Evolutionary conservation across 2,888 invertebrate genomes (phyloP).

Genomic region (Amphipoea oculea): DNA sequence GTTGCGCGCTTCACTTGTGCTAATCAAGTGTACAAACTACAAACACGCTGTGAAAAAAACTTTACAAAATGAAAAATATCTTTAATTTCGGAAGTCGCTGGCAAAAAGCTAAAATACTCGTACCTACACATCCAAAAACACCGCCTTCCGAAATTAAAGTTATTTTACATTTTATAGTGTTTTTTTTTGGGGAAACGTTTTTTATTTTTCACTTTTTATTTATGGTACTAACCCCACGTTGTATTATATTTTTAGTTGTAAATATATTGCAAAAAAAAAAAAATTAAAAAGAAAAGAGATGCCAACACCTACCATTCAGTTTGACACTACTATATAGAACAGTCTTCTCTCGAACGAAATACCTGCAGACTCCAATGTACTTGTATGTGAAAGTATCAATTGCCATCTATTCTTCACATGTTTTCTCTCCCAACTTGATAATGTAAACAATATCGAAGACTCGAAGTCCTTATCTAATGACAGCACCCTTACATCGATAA

Average conservation of each 20-base stretch:
- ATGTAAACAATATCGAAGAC: slow-evolving; percentile 6
- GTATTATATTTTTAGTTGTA: too few species aligned
- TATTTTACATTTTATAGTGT: too few species aligned
- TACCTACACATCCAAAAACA: too few species aligned
- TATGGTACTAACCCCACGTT: too few species aligned
- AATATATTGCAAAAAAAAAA: too few species aligned
- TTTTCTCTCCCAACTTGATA: slow-evolving; percentile 8
- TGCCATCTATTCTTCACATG: not conserved
- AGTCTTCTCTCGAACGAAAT: not conserved
- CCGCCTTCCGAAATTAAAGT: too few species aligned
- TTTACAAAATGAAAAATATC: too few species aligned
- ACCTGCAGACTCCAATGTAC: not conserved
- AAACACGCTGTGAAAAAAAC: not conserved
- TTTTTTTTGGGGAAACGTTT: too few species aligned
- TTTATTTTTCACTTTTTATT: too few species aligned
- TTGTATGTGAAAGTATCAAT: not conserved
- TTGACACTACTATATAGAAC: not conserved
- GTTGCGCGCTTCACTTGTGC: not conserved
- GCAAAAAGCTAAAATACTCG: too few species aligned
- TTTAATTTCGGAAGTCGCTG: too few species aligned
- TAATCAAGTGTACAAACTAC: not conserved
- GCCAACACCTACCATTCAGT: not conserved
- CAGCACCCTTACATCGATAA: slow-evolving; percentile 1
- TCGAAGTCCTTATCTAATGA: slow-evolving; percentile 7
- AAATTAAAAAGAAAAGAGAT: too few species aligned